Conservation (phyloP, 2,113 vertebrate species). For the Lichenostomus cassidix region DNA sequence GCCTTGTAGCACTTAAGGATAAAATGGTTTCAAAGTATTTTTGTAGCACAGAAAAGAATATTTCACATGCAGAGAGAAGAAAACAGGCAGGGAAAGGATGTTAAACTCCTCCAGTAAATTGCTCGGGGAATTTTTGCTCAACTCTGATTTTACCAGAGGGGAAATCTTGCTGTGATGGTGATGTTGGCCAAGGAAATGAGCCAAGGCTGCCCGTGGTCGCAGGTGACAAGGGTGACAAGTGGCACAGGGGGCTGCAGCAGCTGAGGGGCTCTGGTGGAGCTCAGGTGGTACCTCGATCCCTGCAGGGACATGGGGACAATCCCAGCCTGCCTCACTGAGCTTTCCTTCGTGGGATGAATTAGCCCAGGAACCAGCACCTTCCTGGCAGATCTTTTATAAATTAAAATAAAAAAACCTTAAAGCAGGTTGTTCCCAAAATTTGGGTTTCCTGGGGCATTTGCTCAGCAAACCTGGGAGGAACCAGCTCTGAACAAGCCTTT, state of each 20-base stretch:
- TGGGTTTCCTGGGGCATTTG: not conserved
- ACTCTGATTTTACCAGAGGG: not conserved
- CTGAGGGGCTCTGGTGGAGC: not conserved
- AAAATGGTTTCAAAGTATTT: not conserved
- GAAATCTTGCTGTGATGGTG: not conserved
- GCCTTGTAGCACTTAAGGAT: not conserved
- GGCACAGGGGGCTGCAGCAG: not conserved
- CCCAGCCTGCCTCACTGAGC: not conserved
- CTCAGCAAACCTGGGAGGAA: not conserved
- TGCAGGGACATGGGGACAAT: fast-evolving
- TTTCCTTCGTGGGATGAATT: not conserved
- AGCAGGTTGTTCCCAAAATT: not conserved
- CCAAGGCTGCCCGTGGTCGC: not conserved
- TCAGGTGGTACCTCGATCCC: not conserved
- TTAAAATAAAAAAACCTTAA: not conserved
- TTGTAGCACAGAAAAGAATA: not conserved
- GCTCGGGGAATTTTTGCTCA: not conserved
- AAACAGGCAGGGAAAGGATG: not conserved
- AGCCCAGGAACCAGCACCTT: not conserved
- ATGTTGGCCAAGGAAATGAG: not conserved
- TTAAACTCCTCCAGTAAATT: not conserved
- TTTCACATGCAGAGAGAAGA: not conserved
- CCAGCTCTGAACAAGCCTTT: not conserved
- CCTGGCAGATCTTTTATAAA: not conserved
- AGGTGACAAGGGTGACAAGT: not conserved